phyloP scores from a whole-genome alignment of 2,888 invertebrate species.

The Andrena hattorfiana region DNA sequence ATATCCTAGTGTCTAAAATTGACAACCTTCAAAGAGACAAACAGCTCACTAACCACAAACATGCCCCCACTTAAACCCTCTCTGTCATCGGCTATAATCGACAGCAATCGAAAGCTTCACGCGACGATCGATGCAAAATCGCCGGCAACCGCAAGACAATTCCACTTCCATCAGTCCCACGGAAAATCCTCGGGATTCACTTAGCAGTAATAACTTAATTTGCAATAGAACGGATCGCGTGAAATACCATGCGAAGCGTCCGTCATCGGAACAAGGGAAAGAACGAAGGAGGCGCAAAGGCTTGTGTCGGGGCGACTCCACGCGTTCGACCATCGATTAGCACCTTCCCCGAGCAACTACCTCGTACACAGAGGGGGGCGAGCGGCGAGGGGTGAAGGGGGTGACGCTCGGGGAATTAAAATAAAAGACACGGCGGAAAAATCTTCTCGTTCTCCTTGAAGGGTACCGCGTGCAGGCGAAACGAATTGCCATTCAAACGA shows the following conservation, averaged over 20 bases:
- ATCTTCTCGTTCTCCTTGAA: slow-evolving; percentile 48
- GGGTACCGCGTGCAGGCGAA: slow-evolving; percentile 42
- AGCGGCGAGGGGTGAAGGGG: background rate
- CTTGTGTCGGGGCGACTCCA: slow-evolving; percentile 5
- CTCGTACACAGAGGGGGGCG: background rate
- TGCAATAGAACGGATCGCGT: slow-evolving; percentile 10
- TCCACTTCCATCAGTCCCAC: slow-evolving; percentile 8
- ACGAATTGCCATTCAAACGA: slow-evolving; percentile 63
- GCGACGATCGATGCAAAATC: background rate
- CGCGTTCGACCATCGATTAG: slow-evolving; percentile 28
- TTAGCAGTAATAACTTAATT: slow-evolving; percentile 14
- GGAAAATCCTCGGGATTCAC: background rate
- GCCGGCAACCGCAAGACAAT: background rate
- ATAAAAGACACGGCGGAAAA: slow-evolving; percentile 43
- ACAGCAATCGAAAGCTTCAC: background rate
- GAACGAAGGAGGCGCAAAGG: slow-evolving; percentile 2
- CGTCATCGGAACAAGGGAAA: slow-evolving; percentile 20
- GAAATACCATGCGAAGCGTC: slow-evolving; percentile 28
- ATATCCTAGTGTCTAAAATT: background rate
- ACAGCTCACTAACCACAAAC: background rate
- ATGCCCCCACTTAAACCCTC: background rate
- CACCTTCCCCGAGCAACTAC: background rate
- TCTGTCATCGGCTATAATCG: slow-evolving; percentile 2
- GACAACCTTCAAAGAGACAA: slow-evolving; percentile 2
- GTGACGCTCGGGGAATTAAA: background rate